Percentiles rank a stretch among this genome's conserved stretches.
These are phyloP conservation scores for Melitaea athalia DNA, from an alignment of 2,888 invertebrate species.

Conservation along the genomic window DNA sequence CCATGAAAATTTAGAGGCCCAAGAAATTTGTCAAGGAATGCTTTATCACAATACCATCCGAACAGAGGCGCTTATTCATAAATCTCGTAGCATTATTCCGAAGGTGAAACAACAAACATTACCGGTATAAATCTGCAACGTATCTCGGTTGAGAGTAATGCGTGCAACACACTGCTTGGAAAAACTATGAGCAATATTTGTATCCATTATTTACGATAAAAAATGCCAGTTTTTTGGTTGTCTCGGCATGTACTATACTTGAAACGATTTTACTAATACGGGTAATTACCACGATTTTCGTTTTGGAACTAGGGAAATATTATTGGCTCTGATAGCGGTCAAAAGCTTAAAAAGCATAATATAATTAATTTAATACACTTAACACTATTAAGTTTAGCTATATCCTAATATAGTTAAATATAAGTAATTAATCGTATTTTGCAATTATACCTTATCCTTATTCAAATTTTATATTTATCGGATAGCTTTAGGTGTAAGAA, in stretches of 20 bases:
- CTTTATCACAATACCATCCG: slow-evolving; percentile 73
- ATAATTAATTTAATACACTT: no score
- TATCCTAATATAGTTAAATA: no score
- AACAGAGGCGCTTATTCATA: slow-evolving; percentile 75
- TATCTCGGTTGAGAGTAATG: slow-evolving; percentile 74
- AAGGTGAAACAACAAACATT: slow-evolving; percentile 82
- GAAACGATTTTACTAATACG: no score
- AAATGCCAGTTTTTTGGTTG: neutral
- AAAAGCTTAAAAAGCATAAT: no score
- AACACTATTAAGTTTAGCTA: no score
- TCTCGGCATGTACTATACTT: neutral
- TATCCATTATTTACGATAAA: neutral
- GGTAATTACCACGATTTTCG: no score
- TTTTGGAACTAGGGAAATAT: no score
- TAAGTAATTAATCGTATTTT: no score
- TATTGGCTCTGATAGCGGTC: no score
- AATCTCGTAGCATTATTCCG: slow-evolving; percentile 78
- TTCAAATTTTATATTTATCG: no score
- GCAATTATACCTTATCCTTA: no score
- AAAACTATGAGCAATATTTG: slow-evolving; percentile 24
- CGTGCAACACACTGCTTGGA: slow-evolving; percentile 45
- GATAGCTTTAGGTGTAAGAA: no score
- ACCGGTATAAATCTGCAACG: slow-evolving; percentile 80
- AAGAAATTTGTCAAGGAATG: slow-evolving; percentile 47
- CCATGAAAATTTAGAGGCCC: slow-evolving; percentile 33